Evolutionary conservation across 2,113 vertebrate genomes (phyloP), one percentile per base, ranked within the genome.

Genomic region (Onychostruthus taczanowskii): DNA sequence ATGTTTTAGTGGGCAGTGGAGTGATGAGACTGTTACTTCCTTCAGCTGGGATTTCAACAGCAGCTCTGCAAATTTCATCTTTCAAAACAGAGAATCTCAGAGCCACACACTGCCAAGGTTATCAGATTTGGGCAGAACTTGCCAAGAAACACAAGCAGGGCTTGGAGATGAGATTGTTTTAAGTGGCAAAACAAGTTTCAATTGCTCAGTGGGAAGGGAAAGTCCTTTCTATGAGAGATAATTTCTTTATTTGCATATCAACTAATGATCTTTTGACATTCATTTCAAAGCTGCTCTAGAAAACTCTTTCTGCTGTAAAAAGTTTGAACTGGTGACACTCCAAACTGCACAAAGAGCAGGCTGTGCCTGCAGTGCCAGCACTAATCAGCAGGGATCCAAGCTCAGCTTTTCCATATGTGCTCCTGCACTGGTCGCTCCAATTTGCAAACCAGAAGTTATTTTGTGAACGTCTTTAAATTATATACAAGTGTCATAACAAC

Each of bases 21-120:
- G 81, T 2, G 44, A 76, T 69, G 82, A 90, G 92, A 47, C 93
- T 69, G 52, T 46, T 59, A 13, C 92, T 88, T 93, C 87, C 89
- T 85, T 81, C 84, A 81, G 78, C 82, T 93, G 72, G 30, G 58
- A 62, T 91, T 87, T 91, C 93, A 96, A 30, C 70, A 93, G 91
- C 63, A 73, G 5, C 64, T 94, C 90, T 95, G 87, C 58, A 90
- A 96, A 85, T 7, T 18, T 68, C 68, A 80, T 90, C 85, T 90
- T 33, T n/a, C 23, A 88, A 84, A 96, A 63, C 67, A 82, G 47
- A 92, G 75, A 21, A 5, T 88, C 74, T 86, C 52, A 63, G 70
- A 84, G 82, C 35, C 75, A 21, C 39, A 30, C 58, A 13, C 61
- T 58, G 94, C 88, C 96, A 94, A 72, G 64, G 68, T 70, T 83